Evolutionary conservation across 1,140 invertebrate species (phyloP).

Genomic region (Drosophila repletoides): DNA sequence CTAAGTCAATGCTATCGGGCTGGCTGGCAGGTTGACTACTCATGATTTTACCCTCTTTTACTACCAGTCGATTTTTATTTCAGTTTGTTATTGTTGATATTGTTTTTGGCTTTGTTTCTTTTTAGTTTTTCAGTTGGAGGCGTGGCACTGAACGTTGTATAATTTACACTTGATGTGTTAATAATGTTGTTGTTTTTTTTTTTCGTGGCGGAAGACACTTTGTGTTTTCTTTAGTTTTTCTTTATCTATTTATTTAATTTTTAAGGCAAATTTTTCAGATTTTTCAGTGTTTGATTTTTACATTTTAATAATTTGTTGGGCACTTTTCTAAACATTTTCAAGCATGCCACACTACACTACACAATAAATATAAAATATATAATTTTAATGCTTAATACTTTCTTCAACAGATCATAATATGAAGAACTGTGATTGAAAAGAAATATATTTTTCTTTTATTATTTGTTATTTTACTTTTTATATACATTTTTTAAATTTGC

Average conservation of each 20-base stretch:
- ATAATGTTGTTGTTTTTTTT: background rate
- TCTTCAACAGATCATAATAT: background rate
- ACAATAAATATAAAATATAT: constrained; percentile 6
- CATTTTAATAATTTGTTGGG: constrained; percentile 35
- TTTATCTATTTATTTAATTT: constrained; percentile 24
- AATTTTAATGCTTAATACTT: background rate
- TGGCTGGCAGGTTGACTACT: constrained; percentile 81
- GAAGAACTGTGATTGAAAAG: no score
- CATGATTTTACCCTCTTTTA: constrained; percentile 66
- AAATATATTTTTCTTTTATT: background rate
- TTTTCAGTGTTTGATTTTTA: constrained; percentile 1
- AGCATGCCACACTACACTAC: constrained; percentile 4
- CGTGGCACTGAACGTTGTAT: constrained; percentile 16
- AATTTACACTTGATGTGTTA: constrained; percentile 27
- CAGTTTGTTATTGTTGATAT: background rate
- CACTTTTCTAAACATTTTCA: constrained; percentile 62
- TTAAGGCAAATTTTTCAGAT: constrained; percentile 51
- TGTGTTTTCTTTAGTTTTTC: constrained; percentile 4
- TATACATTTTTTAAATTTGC: no score
- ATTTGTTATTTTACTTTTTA: background rate
- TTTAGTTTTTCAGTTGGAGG: background rate
- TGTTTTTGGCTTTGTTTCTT: constrained; percentile 1
- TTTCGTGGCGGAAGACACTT: constrained; percentile 25
- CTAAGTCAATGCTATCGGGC: constrained; percentile 86
- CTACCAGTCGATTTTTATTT: background rate